Conservation (phyloP, 2,888 invertebrate species). For the Antheraea yamamai region DNA sequence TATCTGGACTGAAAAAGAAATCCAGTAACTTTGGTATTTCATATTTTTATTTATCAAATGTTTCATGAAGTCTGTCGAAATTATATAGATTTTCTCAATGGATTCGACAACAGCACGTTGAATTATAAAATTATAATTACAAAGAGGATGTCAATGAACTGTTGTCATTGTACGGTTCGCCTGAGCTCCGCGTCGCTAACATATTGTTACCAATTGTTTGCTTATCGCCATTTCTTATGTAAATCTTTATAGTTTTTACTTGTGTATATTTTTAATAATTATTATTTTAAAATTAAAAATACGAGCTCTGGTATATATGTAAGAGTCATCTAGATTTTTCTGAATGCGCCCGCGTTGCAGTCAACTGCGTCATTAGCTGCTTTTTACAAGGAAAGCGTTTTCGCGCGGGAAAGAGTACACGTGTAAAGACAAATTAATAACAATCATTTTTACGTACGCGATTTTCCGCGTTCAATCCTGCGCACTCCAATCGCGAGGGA, state of each 20-base stretch:
- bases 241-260: conserved; percentile 38
- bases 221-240: conserved; percentile 51
- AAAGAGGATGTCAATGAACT: conserved; percentile 26
- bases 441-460: no score
- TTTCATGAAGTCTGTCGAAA: neutral
- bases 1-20: no score
- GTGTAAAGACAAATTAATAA: no score
- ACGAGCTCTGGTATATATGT: neutral
- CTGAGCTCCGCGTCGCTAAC: neutral
- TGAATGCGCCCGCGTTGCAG: neutral
- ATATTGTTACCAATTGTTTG: conserved; percentile 27
- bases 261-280: neutral
- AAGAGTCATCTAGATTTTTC: neutral
- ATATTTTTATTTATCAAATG: neutral
- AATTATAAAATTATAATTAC: conserved; percentile 15
- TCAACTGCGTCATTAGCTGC: no score
- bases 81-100: neutral
- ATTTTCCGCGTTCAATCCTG: no score
- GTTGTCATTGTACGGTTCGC: conserved; percentile 36
- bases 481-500: no score
- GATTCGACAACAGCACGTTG: neutral
- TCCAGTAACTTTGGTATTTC: no score
- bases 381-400: no score
- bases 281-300: neutral
- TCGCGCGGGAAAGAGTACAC: no score